Evolutionary conservation across 2,113 vertebrate species (phyloP), one percentile per base, ranked within the genome.

Genomic region (Gasterosteus nipponicus): DNA sequence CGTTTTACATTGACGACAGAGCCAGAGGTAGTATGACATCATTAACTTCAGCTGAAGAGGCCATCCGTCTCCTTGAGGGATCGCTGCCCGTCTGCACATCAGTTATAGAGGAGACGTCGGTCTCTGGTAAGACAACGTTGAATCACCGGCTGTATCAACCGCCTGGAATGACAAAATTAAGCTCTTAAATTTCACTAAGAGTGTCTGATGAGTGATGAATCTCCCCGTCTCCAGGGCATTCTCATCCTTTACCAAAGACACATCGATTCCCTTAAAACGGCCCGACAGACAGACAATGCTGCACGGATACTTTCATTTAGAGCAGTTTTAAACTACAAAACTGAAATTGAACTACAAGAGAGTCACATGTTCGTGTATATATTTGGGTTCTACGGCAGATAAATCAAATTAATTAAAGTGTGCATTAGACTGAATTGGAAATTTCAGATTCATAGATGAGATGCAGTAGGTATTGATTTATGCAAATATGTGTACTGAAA

Each of bases 171-270:
- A 87, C 86, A 85, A 88, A 89, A 93, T 92, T 90, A 92, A 91
- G 89, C 87, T 84, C 84, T 83, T 92, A 89, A 89, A 93, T 93
- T 92, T 92, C 83, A 85, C 86, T 87, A 91, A 88, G 86, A 86
- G 88, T 71, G 69, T 85, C 75, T 86, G 83, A 87, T 91, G 88
- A 92, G 78, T 77, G 85, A 93, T 89, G 84, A 74, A 90, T 86
- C 82, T 73, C 73, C 79, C 77, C 56, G 60, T 60, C 80, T 86
- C 19, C 19, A 10, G 47, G 82, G 66, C 81, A 77, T 62, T 59
- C 82, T 87, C 90, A 91, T 92, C 79, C 80, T 86, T 93, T 84
- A 90, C 80, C 72, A 54, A 41, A 80, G 86, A 88, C 84, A 75
- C 3, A 31, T 66, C 72, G 75, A 89, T 89, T 83, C 84, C 87